phyloP scores from a whole-genome alignment of 2,113 vertebrate genomes.

The Protobothrops flavoviridis region DNA sequence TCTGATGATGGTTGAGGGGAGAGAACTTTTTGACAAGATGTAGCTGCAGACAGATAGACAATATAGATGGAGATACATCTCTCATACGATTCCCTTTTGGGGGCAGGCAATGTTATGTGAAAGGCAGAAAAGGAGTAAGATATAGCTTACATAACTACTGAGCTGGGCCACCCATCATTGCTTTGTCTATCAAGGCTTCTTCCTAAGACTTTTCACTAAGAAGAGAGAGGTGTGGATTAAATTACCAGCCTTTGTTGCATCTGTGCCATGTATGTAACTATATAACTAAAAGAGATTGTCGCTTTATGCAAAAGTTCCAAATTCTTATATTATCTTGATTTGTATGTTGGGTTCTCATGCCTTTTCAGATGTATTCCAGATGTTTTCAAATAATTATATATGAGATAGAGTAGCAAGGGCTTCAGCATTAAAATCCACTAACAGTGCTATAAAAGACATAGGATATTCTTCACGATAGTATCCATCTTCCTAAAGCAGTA shows the following conservation, averaged over 20 bases:
- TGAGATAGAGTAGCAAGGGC: neutral
- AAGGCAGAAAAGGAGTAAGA: no score
- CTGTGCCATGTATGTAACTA: neutral
- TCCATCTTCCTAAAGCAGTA: neutral
- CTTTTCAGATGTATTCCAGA: neutral
- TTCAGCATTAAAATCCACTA: neutral
- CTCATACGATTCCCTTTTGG: no score
- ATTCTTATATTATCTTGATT: neutral
- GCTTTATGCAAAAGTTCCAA: neutral
- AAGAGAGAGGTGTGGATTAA: neutral
- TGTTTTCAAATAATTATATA: neutral
- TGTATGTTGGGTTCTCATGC: neutral
- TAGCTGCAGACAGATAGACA: no score
- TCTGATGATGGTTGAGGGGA: no score
- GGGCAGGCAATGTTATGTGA: no score
- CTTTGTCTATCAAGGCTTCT: neutral
- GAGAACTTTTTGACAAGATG: no score
- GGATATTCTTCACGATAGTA: neutral
- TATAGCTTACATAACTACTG: no score
- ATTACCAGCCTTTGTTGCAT: neutral
- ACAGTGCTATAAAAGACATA: neutral
- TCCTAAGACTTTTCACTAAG: neutral
- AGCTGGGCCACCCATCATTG: neutral
- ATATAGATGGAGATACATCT: no score
- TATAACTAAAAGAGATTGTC: neutral